Evolutionary conservation across 2,888 invertebrate species (phyloP), one percentile per base, ranked within the genome.

Genomic region (Isoperla grammatica): DNA sequence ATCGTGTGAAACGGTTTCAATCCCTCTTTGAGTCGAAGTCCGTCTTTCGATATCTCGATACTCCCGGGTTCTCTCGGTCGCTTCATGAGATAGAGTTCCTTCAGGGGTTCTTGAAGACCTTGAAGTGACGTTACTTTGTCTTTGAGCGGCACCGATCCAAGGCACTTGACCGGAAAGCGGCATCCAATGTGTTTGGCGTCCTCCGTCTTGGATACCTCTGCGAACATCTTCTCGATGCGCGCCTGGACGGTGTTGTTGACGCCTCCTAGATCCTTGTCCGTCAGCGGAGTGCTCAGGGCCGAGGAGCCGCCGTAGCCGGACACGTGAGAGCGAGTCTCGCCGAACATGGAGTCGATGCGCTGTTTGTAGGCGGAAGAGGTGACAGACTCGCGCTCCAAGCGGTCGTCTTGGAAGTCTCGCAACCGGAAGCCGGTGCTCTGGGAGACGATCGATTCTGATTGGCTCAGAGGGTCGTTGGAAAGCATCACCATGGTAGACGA

Each of bases 1-100:
- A 94, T 94, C 48, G 91, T 88, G 17, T 92, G 88, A 70, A 93
- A 94, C 1, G 92, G 89, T 70, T 93, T 92, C 56, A 87, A 75
- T 57, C 76, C 75, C 9, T 53, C 39, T 15, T 39, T 15, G n/a
- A 53, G 37, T 2, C 53, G 37, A 2, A 53, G 53, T 9, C 53
- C 53, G 37, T 53, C 39, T 5, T 68, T 63, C 12, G 68, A 63
- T 37, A 53, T 53, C 40, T 53, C 53, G 5, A 53, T 37, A 8
- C n/a, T 13, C 3, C 53, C 53, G 2, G 53, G 20, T 13, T 20
- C 15, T 57, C 9, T 66, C 60, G 42, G 66, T 45, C 57, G 62
- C 39, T 57, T 57, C 37, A 37, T 66, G 57, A 64, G 77, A 72
- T 90, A 90, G 29, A 90, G 76, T 65, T 88, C 83, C 70, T 83